Evolutionary conservation across 2,797 vertebrate species (phyloP), one percentile per base, ranked within the genome.

Genomic region (Sphenodon punctatus): DNA sequence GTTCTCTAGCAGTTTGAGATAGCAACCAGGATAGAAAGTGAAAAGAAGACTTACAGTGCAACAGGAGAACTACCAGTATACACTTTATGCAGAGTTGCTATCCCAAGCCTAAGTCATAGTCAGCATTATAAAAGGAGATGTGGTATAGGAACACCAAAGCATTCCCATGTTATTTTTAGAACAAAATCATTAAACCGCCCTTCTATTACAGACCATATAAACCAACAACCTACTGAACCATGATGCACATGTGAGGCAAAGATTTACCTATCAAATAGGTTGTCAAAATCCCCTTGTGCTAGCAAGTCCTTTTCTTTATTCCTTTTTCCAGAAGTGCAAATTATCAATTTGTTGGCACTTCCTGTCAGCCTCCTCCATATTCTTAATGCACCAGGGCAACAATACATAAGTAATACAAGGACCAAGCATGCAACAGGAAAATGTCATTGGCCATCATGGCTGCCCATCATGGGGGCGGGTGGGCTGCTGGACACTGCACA

Each of bases 41-140:
- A n/a, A n/a, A n/a, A n/a, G n/a, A n/a, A n/a, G n/a, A n/a, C n/a
- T n/a, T n/a, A n/a, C n/a, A n/a, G n/a, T n/a, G n/a, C n/a, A n/a
- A n/a, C n/a, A n/a, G n/a, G n/a, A n/a, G n/a, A n/a, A n/a, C n/a
- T n/a, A n/a, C n/a, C n/a, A n/a, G n/a, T 56, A 30, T 16, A 46
- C 30, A 30, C 30, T 32, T 34, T 23, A 34, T 8, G 13, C 46
- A 20, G 43, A 14, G 25, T 60, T 43, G 7, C 60, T 36, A 27
- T 7, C n/a, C 25, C 49, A 16, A n/a, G n/a, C 51, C 25, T 8
- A 27, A n/a, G 53, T n/a, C 16, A 5, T 27, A 22, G 20, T 56
- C 19, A 34, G 6, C 55, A 14, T 0, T 15, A 45, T 58, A n/a
- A 3, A 0, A 7, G 38, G 41, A 38, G 10, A 2, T 0, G 3